Base-by-base conservation (phyloP, 2,888 invertebrate species). In the Eumerus sabulonum region DNA sequence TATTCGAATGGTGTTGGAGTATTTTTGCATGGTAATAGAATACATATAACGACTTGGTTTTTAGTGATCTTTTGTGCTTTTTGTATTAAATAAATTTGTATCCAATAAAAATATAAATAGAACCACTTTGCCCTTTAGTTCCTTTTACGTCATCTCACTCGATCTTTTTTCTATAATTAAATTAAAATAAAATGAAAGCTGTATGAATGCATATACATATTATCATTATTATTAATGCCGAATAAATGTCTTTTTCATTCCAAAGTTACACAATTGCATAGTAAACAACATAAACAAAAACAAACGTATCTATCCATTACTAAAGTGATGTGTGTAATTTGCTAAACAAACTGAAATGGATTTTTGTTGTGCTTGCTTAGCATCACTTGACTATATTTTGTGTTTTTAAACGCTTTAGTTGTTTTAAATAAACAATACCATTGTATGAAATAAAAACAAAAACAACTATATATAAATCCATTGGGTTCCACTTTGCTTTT, bases 181-280 rank as follows among this genome's bases (percentile, higher is more conserved):
- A 59, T 45, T 27, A 66, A 60, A 47, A 59, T 44, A 47, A 66
- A 57, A 53, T 9, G 16, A 40, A 9, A 59, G 7, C 7, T 27
- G 27, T 27, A 27, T 27, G 27, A 27, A 27, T 7, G 27, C 27
- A 27, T 27, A 27, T n/a, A n/a, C n/a, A n/a, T 27, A 27, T 27
- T 27, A 27, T 27, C 7, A 27, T 27, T 27, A 27, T 27, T 27
- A 27, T 27, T 27, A 60, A 56, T 56, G 54, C 68, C 57, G 67
- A 27, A 77, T 79, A 74, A 64, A 70, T 74, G 64, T 79, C 64
- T 79, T 64, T 70, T 79, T 74, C 79, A 79, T 79, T 79, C 79
- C 79, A 79, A 79, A 73, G 64, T 54, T 74, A 50, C 60, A 76
- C 76, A 59, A 56, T 67, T 36, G 45, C 36, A 74, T 67, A 60